Evolutionary conservation across 2,797 vertebrate species (phyloP).

Genomic region (Rhyacichthys aspro): DNA sequence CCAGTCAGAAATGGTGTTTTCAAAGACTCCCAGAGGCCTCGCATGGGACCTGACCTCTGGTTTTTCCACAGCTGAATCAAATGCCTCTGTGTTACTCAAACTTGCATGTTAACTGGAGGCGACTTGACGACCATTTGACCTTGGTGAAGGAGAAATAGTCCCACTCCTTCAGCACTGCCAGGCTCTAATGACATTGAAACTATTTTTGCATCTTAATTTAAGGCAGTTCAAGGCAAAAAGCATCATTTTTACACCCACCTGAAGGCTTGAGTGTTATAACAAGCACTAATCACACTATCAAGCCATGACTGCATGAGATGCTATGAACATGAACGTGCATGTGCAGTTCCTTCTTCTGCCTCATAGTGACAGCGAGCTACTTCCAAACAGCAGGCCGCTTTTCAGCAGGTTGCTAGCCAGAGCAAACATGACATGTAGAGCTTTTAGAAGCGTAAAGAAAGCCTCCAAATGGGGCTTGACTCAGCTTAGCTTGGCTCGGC

Average conservation of each 20-base stretch:
- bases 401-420: constrained; percentile 40
- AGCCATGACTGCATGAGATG: constrained; percentile 70
- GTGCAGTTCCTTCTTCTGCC: constrained; percentile 56
- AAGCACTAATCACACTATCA: constrained; percentile 67
- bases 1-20: constrained; percentile 59
- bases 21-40: constrained; percentile 50
- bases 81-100: constrained; percentile 30
- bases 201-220: constrained; percentile 50
- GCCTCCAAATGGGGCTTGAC: constrained; percentile 59
- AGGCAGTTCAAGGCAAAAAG: constrained; percentile 45
- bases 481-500: constrained; percentile 78
- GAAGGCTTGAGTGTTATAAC: constrained; percentile 61
- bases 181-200: constrained; percentile 44
- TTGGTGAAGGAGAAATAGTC: constrained; percentile 34
- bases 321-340: constrained; percentile 65
- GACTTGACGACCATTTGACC: constrained; percentile 54
- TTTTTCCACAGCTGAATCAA: constrained; percentile 49
- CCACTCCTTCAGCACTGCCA: constrained; percentile 39
- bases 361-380: constrained; percentile 36
- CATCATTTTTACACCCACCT: constrained; percentile 57
- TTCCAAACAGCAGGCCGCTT: constrained; percentile 26
- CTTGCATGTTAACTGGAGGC: constrained; percentile 37
- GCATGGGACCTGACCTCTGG: constrained; percentile 39
- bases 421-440: constrained; percentile 30
- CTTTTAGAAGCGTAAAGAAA: constrained; percentile 45